Evolutionary conservation across 35 echinoderm and acorn worm species (phyloP).

Genomic region (Anneissia japonica): DNA sequence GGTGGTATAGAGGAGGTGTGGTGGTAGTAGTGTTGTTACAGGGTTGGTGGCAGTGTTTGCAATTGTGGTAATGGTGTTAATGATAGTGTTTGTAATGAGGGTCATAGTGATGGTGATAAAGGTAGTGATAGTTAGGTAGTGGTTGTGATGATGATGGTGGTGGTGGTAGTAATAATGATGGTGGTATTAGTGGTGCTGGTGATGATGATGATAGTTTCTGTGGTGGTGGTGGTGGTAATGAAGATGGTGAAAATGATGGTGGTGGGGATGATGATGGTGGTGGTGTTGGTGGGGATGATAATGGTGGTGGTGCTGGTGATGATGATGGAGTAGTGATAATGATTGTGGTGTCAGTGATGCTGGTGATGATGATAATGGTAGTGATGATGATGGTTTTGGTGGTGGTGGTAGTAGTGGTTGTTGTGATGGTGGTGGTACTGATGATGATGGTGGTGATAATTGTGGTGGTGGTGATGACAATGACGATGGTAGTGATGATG

Average conservation of each 20-base stretch:
- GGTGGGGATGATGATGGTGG: too few species aligned
- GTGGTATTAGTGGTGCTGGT: neutral
- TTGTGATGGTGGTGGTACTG: neutral
- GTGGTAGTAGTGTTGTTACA: neutral
- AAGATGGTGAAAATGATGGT: neutral
- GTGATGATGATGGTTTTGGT: neutral
- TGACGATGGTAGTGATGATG: too few species aligned
- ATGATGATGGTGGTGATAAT: too few species aligned
- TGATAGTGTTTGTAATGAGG: neutral
- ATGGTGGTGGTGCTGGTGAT: too few species aligned
- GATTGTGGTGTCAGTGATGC: neutral
- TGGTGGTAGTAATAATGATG: neutral
- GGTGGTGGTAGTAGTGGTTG: neutral
- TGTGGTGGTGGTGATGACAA: too few species aligned
- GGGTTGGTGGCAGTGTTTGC: neutral
- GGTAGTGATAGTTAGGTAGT: neutral
- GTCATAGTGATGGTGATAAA: neutral
- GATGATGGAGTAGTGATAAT: neutral
- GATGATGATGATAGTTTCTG: neutral
- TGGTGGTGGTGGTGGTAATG: slow-evolving; percentile 3
- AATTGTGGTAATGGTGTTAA: neutral
- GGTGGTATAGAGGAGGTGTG: neutral
- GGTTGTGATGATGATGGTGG: neutral
- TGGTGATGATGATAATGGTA: neutral
- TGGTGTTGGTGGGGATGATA: too few species aligned